Evolutionary conservation across 2,888 invertebrate genomes (phyloP), one percentile per base, ranked within the genome.

Genomic region (Netelia virgata): DNA sequence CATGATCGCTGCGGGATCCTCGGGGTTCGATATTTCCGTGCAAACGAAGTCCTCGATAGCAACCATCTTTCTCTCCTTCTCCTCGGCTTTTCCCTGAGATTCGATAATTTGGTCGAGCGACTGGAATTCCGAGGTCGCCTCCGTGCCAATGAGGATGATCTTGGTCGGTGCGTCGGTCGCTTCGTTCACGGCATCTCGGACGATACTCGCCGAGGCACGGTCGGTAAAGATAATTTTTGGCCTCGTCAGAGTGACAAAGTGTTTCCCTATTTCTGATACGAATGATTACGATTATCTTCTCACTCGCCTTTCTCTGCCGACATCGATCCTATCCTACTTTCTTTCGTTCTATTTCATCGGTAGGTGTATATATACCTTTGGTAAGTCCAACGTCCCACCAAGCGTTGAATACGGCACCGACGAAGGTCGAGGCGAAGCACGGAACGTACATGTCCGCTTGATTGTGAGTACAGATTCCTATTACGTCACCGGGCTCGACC

Each of bases 141-240:
- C 63, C n/a, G 89, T 82, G 6, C 88, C 90, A 41, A 91, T 91
- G 0, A 89, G 78, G 0, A 92, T 85, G 18, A 91, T 64, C 23
- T 69, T 88, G 0, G 80, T 64, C 1, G 87, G 43, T 0, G 68
- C 16, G 2, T 86, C 63, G 3, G 88, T 86, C n/a, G 87, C 89
- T 36, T 87, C 83, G 10, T 85, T 84, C 0, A 86, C 72, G 0
- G 87, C 88, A n/a, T 89, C 88, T 10, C 78, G 3, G 0, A 88
- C 78, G 0, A 74, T 36, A 0, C 69, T 68, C 0, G 87, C 74
- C 0, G 84, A 63, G 64, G 86, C 86, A 41, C 70, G 76, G 14
- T 83, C 83, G 3, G 88, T 76, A 36, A 93, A 92, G 0, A 92
- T 86, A 0, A 91, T 57, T 64, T 92, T 92, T 10, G 93, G 92